Base-by-base conservation (phyloP, 2,113 vertebrate genomes). In the Oryzias curvinotus region DNA sequence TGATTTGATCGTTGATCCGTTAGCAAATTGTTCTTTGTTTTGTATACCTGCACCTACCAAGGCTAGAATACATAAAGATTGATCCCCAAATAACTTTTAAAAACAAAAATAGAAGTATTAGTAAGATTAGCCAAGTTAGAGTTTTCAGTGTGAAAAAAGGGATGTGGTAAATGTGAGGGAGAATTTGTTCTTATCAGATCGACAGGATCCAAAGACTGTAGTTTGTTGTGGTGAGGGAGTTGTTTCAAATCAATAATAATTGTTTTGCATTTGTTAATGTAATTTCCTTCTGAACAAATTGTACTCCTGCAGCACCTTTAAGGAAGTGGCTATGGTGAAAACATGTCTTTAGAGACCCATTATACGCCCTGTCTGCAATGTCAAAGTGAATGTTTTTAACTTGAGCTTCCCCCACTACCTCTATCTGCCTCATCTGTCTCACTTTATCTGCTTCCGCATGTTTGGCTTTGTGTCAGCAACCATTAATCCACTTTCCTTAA, bases 391-490 rank as follows among this genome's bases (percentile, higher is more conserved):
- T 68, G 26, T 82, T 72, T 68, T 84, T 82, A 80, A 80, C 73
- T 83, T 78, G 84, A 83, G 84, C 75, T 61, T 77, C 61, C 79
- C 79, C 67, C 68, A 73, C 58, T 76, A 68, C 81, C 69, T 77
- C 75, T 69, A 67, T 83, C 78, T 65, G 71, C 76, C 84, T 85
- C 85, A 86, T 87, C 78, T 68, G 83, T 85, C 80, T 85, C 71
- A 78, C 65, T 83, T 66, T 75, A 68, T 77, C 80, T 86, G 63
- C 78, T 80, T 84, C 68, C 69, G 49, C 67, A 62, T 80, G 73
- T 80, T 82, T 82, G 71, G 65, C 80, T 85, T 75, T 76, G 75
- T 85, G 78, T 88, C 81, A 83, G 81, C 71, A 73, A 73, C 72
- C 84, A 84, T 87, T 80, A 81, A 81, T 84, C 72, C 82, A 76